Base-by-base conservation (phyloP, 1,140 invertebrate genomes). In the Xylocopa sonorina region DNA sequence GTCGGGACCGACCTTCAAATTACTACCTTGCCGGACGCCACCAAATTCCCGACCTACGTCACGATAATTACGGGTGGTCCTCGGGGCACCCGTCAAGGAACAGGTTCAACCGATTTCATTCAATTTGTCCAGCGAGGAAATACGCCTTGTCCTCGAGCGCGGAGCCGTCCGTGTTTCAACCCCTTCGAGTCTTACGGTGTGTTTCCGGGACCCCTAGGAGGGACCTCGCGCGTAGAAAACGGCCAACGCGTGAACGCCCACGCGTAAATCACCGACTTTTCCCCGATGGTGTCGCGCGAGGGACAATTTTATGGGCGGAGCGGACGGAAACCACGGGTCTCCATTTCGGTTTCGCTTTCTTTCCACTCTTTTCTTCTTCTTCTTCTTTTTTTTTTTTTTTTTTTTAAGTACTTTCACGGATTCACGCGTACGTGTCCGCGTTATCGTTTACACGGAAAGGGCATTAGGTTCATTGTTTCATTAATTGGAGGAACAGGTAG, bases 11-110 rank as follows among this genome's bases (percentile, higher is more conserved):
- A 81, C 58, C 46, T 51, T 72, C 75, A 78, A 83, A 82, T 83
- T 78, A 83, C 68, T 64, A 77, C 66, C 51, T 71, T 32, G 82
- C 43, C 64, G 48, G 53, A 77, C 73, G 64, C 68, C 34, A 68
- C 29, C 46, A 71, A 57, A 67, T 72, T 55, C 81, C 81, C 71
- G 83, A 84, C 83, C 83, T 84, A 84, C 81, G 83, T 83, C 50
- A 84, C 81, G 53, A 80, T 84, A 84, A 84, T 84, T 84, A 84
- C 41, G 71, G 81, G 77, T 84, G 83, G 83, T 76, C 83, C 32
- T 66, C 58, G 57, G 51, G n/a, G 32, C 43, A 41, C 46, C 27
- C 50, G 63, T 29, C 51, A 14, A 14, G 81, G 58, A 84, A 83
- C 83, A 83, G 77, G 83, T 76, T 69, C 64, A 32, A 83, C 58